Conservation (phyloP, 2,113 vertebrate genomes). For the Agapornis roseicollis region DNA sequence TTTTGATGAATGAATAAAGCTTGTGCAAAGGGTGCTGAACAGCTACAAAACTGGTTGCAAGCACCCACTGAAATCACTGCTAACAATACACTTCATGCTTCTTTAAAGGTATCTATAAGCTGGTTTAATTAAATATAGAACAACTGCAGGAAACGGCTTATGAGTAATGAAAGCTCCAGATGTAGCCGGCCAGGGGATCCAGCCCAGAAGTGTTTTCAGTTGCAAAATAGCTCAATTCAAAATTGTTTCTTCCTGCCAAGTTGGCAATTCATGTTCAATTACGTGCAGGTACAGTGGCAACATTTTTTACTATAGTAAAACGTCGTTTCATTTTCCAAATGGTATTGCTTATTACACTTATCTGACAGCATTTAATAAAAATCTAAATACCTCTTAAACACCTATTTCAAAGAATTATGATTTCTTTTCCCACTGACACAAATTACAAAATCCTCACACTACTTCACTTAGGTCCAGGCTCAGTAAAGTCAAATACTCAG, state of each 20-base stretch:
- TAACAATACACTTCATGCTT: background rate
- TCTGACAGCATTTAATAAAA: background rate
- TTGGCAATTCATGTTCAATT: background rate
- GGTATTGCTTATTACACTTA: background rate
- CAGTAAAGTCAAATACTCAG: background rate
- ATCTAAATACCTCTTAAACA: background rate
- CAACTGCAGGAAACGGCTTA: constrained; percentile 1
- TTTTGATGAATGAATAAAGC: background rate
- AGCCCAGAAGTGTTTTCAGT: background rate
- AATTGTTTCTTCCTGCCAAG: background rate
- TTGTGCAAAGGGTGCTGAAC: background rate
- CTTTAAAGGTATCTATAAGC: background rate
- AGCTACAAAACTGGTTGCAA: background rate
- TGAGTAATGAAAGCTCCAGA: constrained; percentile 26
- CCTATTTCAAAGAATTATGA: background rate
- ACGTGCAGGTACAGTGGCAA: background rate
- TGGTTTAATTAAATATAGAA: background rate
- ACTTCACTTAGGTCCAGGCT: background rate
- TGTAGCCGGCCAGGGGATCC: background rate
- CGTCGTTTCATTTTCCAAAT: background rate
- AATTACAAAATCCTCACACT: background rate
- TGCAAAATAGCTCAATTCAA: constrained; percentile 16
- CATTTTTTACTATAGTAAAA: background rate
- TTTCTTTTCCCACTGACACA: background rate
- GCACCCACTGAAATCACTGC: background rate